Conservation (phyloP, 2,888 invertebrate species). For the Cosmia pyralina region DNA sequence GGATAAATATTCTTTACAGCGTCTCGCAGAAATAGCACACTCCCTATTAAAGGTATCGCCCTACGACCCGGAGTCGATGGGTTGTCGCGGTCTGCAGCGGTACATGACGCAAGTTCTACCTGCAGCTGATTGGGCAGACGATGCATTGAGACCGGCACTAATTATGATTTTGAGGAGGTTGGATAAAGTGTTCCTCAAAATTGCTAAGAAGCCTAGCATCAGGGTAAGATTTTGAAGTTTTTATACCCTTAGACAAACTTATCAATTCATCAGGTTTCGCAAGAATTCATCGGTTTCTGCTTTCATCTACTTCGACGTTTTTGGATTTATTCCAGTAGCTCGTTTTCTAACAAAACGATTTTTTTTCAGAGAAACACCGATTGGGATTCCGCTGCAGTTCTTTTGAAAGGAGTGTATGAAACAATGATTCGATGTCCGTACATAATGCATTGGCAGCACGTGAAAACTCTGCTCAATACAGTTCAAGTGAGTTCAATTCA, state of each 20-base stretch:
- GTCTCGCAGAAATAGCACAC: constrained; percentile 98
- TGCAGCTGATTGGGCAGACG: constrained; percentile 98
- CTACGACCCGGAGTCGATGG: constrained; percentile 99
- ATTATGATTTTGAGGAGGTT: constrained; percentile 97
- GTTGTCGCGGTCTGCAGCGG: constrained; percentile 97
- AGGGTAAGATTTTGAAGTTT: constrained; percentile 87
- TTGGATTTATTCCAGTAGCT: neutral
- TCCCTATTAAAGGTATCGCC: constrained; percentile 99
- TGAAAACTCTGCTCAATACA: constrained; percentile 96
- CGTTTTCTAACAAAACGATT: neutral
- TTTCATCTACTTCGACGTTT: neutral
- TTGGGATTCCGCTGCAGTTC: constrained; percentile 98
- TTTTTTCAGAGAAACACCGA: constrained; percentile 96
- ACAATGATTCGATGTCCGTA: constrained; percentile 98
- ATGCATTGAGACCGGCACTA: constrained; percentile 96
- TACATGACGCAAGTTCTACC: constrained; percentile 98
- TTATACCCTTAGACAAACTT: neutral
- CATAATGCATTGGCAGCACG: constrained; percentile 98
- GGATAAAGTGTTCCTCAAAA: constrained; percentile 99
- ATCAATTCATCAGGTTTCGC: neutral
- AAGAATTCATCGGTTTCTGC: neutral
- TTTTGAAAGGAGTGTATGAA: constrained; percentile 98
- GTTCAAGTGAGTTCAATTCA: constrained; percentile 92
- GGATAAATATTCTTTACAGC: constrained; percentile 84
- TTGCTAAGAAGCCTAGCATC: constrained; percentile 98